Evolutionary conservation across 2,797 vertebrate species (phyloP).

Genomic region (Xerus rutilus): DNA sequence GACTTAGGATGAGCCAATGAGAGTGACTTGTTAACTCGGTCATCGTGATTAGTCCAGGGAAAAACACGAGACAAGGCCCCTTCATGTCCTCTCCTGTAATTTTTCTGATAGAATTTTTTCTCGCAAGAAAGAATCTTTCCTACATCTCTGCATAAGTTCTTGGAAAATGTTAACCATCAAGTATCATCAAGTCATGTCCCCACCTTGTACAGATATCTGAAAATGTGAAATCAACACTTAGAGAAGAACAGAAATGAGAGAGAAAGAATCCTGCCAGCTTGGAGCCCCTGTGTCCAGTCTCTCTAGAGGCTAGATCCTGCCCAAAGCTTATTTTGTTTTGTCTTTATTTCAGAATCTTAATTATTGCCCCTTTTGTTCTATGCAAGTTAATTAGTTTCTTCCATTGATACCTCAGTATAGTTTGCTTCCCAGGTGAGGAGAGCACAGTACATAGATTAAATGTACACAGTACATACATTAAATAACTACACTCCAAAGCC

Average conservation of each 20-base stretch:
- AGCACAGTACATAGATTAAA: not conserved
- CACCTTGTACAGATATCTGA: not conserved
- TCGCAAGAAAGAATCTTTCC: not conserved
- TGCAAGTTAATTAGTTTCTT: not conserved
- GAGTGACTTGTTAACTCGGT: not conserved
- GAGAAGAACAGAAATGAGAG: not conserved
- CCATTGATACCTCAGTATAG: not conserved
- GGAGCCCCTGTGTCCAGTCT: not conserved
- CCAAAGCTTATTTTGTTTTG: not conserved
- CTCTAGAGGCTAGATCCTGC: not conserved
- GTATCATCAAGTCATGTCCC: not conserved
- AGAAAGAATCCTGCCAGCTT: not conserved
- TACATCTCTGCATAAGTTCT: not conserved
- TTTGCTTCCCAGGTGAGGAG: not conserved
- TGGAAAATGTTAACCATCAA: not conserved
- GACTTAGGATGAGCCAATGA: not conserved
- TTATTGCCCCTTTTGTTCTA: not conserved
- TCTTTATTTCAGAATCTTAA: conserved; percentile 25
- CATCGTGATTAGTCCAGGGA: not conserved
- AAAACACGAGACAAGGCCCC: not conserved
- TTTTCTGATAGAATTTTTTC: not conserved
- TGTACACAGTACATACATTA: not conserved
- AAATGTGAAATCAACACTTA: not conserved
- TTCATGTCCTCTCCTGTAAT: not conserved
- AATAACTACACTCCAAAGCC: not conserved